phyloP scores from a whole-genome alignment of 2,888 invertebrate genomes.

The Hypselothyrea guttata region DNA sequence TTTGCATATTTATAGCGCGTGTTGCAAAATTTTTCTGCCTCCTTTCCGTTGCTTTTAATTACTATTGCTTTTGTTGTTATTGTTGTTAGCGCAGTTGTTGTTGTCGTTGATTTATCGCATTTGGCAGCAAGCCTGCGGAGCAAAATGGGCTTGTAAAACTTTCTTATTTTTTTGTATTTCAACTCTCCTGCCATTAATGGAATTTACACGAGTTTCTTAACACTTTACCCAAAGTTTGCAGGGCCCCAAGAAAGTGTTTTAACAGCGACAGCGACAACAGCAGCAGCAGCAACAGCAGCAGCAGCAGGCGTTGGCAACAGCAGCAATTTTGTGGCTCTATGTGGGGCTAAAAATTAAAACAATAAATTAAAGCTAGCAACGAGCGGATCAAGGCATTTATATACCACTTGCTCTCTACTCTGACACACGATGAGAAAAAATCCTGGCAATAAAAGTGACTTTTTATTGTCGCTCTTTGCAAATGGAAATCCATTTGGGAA shows the following conservation, averaged over 20 bases:
- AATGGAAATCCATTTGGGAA: slow-evolving; percentile 37
- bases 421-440: too few species aligned
- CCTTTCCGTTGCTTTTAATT: slow-evolving; percentile 54
- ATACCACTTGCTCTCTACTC: too few species aligned
- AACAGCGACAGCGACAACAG: slow-evolving; percentile 24
- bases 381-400: neutral
- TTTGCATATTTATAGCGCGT: slow-evolving; percentile 65
- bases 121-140: slow-evolving; percentile 30
- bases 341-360: slow-evolving; percentile 67
- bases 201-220: slow-evolving; percentile 74
- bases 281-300: slow-evolving; percentile 7
- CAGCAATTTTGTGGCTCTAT: slow-evolving; percentile 54
- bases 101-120: slow-evolving; percentile 56
- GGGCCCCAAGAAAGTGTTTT: slow-evolving; percentile 9
- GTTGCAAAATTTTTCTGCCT: slow-evolving; percentile 62
- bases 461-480: slow-evolving; percentile 36
- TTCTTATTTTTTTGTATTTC: slow-evolving; percentile 11
- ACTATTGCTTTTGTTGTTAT: slow-evolving; percentile 19
- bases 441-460: slow-evolving; percentile 40
- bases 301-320: slow-evolving; percentile 21
- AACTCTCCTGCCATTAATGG: slow-evolving; percentile 53
- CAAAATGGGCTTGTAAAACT: neutral
- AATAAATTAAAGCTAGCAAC: slow-evolving; percentile 54
- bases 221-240: slow-evolving; percentile 60
- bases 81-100: slow-evolving; percentile 17